phyloP scores from a whole-genome alignment of 2,113 vertebrate genomes.

The Verasper variegatus region DNA sequence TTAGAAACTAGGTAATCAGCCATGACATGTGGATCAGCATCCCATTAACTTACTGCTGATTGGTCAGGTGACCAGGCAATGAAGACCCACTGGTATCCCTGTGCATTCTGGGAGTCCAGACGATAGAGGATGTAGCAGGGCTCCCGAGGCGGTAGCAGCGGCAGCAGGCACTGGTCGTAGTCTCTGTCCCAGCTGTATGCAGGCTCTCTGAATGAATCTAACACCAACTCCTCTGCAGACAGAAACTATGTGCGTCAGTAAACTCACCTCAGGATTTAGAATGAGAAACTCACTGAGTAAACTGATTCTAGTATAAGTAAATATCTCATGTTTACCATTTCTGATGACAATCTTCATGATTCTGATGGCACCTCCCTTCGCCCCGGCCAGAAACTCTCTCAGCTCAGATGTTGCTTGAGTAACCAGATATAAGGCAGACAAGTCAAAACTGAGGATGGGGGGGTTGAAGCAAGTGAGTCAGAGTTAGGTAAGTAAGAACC shows the following conservation, averaged over 20 bases:
- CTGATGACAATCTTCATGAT: slow-evolving; percentile 96
- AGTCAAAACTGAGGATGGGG: slow-evolving; percentile 59
- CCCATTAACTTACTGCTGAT: slow-evolving; percentile 87
- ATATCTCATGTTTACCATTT: slow-evolving; percentile 87
- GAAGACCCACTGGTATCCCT: slow-evolving; percentile 97
- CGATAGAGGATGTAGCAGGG: slow-evolving; percentile 97
- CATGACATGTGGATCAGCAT: background rate
- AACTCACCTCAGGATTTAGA: background rate
- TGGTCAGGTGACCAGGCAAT: slow-evolving; percentile 99
- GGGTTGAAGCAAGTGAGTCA: slow-evolving; percentile 51
- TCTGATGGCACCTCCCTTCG: slow-evolving; percentile 89
- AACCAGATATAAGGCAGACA: slow-evolving; percentile 87
- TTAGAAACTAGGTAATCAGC: no score
- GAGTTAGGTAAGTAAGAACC: slow-evolving; percentile 65
- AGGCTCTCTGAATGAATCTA: slow-evolving; percentile 89
- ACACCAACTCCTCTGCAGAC: slow-evolving; percentile 92
- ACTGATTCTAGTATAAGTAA: background rate
- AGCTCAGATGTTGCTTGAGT: slow-evolving; percentile 93
- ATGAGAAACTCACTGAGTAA: background rate
- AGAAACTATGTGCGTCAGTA: slow-evolving; percentile 23
- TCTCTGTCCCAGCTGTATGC: slow-evolving; percentile 92
- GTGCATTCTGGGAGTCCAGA: slow-evolving; percentile 94
- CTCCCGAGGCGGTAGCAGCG: slow-evolving; percentile 89
- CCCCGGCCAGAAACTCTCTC: slow-evolving; percentile 93
- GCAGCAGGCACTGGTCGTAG: slow-evolving; percentile 90